Evolutionary conservation across 2,113 vertebrate species (phyloP), one percentile per base, ranked within the genome.

Genomic region (Cacatua alba): DNA sequence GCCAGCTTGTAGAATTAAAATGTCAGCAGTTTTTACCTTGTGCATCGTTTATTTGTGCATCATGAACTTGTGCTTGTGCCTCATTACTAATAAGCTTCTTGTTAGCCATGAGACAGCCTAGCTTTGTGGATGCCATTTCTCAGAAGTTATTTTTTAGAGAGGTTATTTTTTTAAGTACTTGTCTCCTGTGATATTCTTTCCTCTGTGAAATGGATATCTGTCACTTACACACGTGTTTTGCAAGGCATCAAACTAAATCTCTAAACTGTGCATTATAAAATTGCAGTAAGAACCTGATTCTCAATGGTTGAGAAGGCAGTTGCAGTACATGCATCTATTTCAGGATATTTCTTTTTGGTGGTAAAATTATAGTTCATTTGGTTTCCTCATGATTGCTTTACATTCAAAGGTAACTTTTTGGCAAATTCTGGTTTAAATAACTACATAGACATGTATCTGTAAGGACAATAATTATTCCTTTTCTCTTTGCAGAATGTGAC

Each of bases 401-500:
- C 35, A 59, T 52, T 15, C n/a, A 81, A 68, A 81, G 19, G 12
- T 33, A n/a, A 59, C 48, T 26, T 60, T 59, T 39, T 49, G 4
- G 5, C 14, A 55, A 26, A 55, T 64, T 78, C 57, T 51, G 11
- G 18, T 85, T 91, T 67, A 84, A 91, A 33, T 80, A 67, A 78
- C 18, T 70, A 3, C 46, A 74, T 69, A 69, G 60, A 20, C 4
- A 7, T 13, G 1, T 46, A 12, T 19, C 16, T 74, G 9, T 8
- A 6, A 70, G n/a, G 25, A 33, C 71, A 68, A 13, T 49, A 6
- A 3, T 9, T 43, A 10, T 46, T 86, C 79, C 68, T 81, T 57
- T 23, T 3, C 49, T 53, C 5, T 37, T 8, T 87, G 43, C 80
- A 98, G 98, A 60, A 16, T 98, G 98, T 88, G 90, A 35, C n/a